Evolutionary conservation across 2,888 invertebrate genomes (phyloP).

Genomic region (Gymnosoma rotundatum): DNA sequence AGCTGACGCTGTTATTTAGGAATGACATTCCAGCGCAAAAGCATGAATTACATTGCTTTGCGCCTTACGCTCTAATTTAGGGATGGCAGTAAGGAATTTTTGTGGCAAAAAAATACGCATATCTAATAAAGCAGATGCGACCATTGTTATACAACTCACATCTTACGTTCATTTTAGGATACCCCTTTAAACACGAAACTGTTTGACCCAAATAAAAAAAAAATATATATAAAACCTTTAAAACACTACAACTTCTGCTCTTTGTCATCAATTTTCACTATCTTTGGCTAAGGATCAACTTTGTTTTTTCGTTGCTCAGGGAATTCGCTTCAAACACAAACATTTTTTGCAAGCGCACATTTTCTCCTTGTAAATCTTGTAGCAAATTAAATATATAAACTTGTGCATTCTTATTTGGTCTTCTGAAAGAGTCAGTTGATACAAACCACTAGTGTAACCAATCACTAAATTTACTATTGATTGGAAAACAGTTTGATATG

Average conservation of each 20-base stretch:
- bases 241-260: conserved; percentile 14
- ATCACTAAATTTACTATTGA: conserved; percentile 42
- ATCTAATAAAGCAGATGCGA: too few species aligned
- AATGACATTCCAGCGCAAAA: too few species aligned
- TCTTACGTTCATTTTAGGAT: too few species aligned
- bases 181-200: background rate
- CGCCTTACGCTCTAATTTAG: too few species aligned
- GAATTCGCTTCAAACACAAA: conserved; percentile 24
- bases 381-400: conserved; percentile 51
- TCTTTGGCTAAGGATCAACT: conserved; percentile 26
- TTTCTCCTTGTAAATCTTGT: conserved; percentile 26
- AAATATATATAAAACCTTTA: background rate
- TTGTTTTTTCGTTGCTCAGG: background rate
- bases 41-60: too few species aligned
- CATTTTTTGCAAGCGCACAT: conserved; percentile 18
- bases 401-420: conserved; percentile 6
- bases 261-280: conserved; percentile 27
- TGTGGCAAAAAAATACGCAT: too few species aligned
- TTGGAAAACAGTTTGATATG: conserved; percentile 49
- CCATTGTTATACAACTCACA: too few species aligned
- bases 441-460: conserved; percentile 36
- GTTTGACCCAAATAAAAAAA: conserved; percentile 11
- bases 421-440: background rate
- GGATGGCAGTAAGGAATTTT: too few species aligned
- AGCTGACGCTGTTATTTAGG: too few species aligned